Conservation (phyloP, 2,888 invertebrate species). For the Agrochola lychnidis region DNA sequence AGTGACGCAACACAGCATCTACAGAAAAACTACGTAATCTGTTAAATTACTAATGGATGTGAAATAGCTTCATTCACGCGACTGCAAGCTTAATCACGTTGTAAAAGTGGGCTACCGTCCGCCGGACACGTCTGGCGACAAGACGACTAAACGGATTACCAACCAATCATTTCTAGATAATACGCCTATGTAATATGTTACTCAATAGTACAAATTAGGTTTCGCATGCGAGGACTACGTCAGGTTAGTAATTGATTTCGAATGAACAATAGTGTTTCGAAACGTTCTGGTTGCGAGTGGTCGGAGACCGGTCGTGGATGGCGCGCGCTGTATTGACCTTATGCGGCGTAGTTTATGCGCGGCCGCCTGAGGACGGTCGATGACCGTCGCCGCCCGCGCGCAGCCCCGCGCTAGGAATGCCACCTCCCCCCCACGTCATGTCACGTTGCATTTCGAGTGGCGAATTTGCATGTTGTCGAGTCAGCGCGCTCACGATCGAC, state of each 20-base stretch:
- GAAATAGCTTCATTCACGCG: slow-evolving; percentile 65
- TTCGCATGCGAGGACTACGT: slow-evolving; percentile 74
- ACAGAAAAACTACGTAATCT: slow-evolving; percentile 60
- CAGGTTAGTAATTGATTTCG: slow-evolving; percentile 82
- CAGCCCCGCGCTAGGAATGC: slow-evolving; percentile 84
- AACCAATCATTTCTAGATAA: slow-evolving; percentile 78
- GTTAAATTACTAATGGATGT: slow-evolving; percentile 48
- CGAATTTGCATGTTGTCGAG: slow-evolving; percentile 84
- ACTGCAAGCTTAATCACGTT: slow-evolving; percentile 53
- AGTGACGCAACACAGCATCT: slow-evolving; percentile 59
- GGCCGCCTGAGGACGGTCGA: slow-evolving; percentile 89
- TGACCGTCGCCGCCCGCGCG: slow-evolving; percentile 82
- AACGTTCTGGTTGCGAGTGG: slow-evolving; percentile 70
- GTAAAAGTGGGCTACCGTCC: slow-evolving; percentile 54
- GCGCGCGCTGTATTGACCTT: slow-evolving; percentile 87
- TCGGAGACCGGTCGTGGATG: slow-evolving; percentile 71
- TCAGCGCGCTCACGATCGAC: slow-evolving; percentile 72
- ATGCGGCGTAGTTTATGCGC: slow-evolving; percentile 89
- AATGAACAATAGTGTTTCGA: slow-evolving; percentile 85
- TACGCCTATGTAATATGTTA: slow-evolving; percentile 77
- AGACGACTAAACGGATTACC: slow-evolving; percentile 74
- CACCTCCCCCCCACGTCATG: slow-evolving; percentile 77
- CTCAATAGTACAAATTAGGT: slow-evolving; percentile 82
- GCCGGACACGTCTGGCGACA: slow-evolving; percentile 69
- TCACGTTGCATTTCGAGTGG: slow-evolving; percentile 87